Percentiles rank a stretch among this genome's conserved stretches.
Evolutionary conservation across 2,113 vertebrate species (phyloP).

Genomic region (Ia io): DNA sequence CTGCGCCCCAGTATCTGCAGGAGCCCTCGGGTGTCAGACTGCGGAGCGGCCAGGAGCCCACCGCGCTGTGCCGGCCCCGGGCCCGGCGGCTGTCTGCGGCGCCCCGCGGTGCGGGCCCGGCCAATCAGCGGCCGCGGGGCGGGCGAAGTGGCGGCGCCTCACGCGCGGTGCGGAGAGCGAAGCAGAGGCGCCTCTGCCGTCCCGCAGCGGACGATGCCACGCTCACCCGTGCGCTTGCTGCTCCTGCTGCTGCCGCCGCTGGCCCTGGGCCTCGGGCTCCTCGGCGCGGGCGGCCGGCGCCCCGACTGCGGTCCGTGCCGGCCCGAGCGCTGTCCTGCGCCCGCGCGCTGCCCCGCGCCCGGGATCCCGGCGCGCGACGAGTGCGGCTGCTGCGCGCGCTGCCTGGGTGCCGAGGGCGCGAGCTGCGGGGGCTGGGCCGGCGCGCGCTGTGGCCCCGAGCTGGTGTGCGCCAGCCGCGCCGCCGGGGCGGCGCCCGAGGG

Average conservation of each 20-base stretch:
- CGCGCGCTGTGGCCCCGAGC: constrained; percentile 77
- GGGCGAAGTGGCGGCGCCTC: constrained; percentile 25
- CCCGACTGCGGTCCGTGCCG: constrained; percentile 71
- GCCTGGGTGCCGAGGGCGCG: constrained; percentile 75
- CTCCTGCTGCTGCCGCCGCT: constrained; percentile 29
- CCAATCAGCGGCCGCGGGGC: constrained; percentile 73
- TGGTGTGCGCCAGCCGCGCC: constrained; percentile 78
- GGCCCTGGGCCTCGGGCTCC: neutral
- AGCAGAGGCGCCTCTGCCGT: constrained; percentile 40
- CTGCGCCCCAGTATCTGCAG: neutral
- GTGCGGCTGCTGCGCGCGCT: constrained; percentile 80
- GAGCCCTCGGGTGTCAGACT: neutral
- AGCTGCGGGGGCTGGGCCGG: constrained; percentile 61
- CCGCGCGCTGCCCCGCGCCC: constrained; percentile 66
- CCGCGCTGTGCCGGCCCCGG: accelerated
- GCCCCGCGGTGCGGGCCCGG: constrained; percentile 43
- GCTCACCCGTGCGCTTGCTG: constrained; percentile 38
- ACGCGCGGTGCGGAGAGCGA: constrained; percentile 8
- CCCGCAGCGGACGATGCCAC: constrained; percentile 72
- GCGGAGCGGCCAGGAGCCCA: accelerated
- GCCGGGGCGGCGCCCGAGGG: constrained; percentile 69
- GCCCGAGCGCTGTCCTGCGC: constrained; percentile 56
- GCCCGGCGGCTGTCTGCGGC: neutral
- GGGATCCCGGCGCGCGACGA: constrained; percentile 75
- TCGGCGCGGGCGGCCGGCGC: neutral